Conservation (phyloP, 2,113 vertebrate genomes). For the Uria lomvia region DNA sequence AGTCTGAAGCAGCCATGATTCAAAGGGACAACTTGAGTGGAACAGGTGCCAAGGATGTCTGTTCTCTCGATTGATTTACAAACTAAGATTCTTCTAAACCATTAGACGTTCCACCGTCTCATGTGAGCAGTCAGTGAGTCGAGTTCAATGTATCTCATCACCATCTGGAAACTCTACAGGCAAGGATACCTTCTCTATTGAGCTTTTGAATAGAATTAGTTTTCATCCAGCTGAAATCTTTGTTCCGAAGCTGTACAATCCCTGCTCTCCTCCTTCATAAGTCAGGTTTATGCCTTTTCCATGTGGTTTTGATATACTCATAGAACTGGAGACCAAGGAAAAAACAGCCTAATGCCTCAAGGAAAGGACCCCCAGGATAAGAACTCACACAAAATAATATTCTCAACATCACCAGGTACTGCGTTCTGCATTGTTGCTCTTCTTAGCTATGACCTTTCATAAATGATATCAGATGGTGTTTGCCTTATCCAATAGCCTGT, state of each 20-base stretch:
- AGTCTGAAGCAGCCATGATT: constrained; percentile 16
- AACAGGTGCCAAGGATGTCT: constrained; percentile 43
- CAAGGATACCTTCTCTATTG: not conserved
- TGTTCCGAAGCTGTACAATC: constrained; percentile 39
- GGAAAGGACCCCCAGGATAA: constrained; percentile 12
- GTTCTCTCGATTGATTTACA: constrained; percentile 25
- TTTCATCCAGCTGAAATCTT: constrained; percentile 45
- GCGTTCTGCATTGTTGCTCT: not conserved
- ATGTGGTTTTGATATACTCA: constrained; percentile 23
- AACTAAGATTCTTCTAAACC: constrained; percentile 10
- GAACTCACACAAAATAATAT: constrained; percentile 13
- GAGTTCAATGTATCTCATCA: not conserved
- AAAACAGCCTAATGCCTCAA: constrained; percentile 3
- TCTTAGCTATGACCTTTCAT: constrained; percentile 4
- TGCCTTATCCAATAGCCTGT: not conserved
- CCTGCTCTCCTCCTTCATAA: not conserved
- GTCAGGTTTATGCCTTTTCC: constrained; percentile 25
- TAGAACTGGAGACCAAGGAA: not conserved
- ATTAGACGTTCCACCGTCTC: not conserved
- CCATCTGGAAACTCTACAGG: constrained; percentile 47
- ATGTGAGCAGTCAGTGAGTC: not conserved
- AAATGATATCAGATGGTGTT: constrained; percentile 31
- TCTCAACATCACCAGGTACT: constrained; percentile 7
- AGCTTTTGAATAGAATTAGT: constrained; percentile 33
- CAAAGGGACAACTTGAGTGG: constrained; percentile 37